Base-by-base conservation (phyloP, 2,797 vertebrate species). In the Danio kyathit region DNA sequence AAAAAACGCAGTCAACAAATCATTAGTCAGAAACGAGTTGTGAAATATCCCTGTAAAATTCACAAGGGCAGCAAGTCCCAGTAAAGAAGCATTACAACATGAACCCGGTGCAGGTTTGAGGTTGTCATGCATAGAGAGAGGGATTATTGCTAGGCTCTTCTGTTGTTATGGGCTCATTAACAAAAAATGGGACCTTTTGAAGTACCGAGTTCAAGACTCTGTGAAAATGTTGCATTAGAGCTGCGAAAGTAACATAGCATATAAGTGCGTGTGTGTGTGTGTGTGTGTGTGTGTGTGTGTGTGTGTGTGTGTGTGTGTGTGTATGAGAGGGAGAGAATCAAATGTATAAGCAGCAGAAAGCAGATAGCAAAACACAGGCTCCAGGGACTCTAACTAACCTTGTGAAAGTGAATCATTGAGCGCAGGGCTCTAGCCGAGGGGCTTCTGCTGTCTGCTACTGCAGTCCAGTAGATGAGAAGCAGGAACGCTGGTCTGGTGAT, bases 1-100 rank as follows among this genome's bases (percentile, higher is more conserved):
- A 29, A 46, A 81, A 77, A 84, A 90, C 90, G 87, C 85, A 89
- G 89, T 93, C 93, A 94, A 92, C 87, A 87, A 90, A 92, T 90
- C 92, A 88, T 91, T 93, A 91, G 90, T 63, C 0, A 46, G 41
- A 84, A 89, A 91, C 92, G 57, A 86, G 86, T 88, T 92, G 11
- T 21, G 16, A 93, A 93, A 90, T 64, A 52, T 86, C 74, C 84
- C 75, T 56, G 82, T 60, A 80, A 87, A 87, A 92, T 86, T 90
- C 79, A 85, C 88, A 87, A 87, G 87, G 69, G 60, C 89, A 90
- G 90, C 87, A 80, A 16, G 88, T 89, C 74, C 83, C 76, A 75
- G 87, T 79, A 65, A 84, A 88, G 87, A 88, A 85, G 82, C 91
- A 93, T 94, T 93, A 92, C 90, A 89, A 79, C 87, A 89, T 87